phyloP scores from a whole-genome alignment of 2,797 vertebrate species.

The Poliocrania exsul region DNA sequence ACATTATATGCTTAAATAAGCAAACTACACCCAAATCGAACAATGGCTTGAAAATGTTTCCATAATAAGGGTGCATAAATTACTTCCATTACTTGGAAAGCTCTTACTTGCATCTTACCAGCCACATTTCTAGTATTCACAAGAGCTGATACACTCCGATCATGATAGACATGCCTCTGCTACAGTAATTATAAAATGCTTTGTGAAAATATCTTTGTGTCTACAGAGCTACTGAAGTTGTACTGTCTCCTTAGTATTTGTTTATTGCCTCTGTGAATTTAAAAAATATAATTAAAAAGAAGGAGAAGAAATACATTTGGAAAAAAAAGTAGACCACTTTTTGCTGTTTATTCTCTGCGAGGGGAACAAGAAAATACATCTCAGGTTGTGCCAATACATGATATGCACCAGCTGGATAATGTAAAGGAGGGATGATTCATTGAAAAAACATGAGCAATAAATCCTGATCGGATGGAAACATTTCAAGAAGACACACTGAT shows the following conservation, averaged over 20 bases:
- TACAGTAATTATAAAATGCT: slow-evolving; percentile 47
- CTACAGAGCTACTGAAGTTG: slow-evolving; percentile 40
- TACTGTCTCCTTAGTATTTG: neutral
- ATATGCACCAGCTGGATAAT: neutral
- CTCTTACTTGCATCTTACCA: slow-evolving; percentile 49
- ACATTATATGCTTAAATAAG: slow-evolving; percentile 67
- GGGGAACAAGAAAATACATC: neutral
- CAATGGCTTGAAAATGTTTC: slow-evolving; percentile 37
- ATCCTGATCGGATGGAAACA: neutral
- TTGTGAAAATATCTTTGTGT: slow-evolving; percentile 46
- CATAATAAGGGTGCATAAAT: slow-evolving; percentile 64
- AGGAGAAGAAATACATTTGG: neutral
- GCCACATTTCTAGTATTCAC: slow-evolving; percentile 26
- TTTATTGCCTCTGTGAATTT: neutral
- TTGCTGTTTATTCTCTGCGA: neutral
- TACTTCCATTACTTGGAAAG: slow-evolving; percentile 57
- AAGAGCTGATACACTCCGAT: slow-evolving; percentile 3
- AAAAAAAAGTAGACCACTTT: neutral
- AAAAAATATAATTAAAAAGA: neutral
- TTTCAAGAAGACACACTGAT: neutral
- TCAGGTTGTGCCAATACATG: neutral
- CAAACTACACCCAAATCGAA: slow-evolving; percentile 59
- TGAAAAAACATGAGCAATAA: neutral
- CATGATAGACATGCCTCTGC: slow-evolving; percentile 49
- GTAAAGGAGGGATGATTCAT: neutral